These are phyloP conservation scores for Nymphicus hollandicus DNA, from an alignment of 2,113 vertebrate genomes.

Conservation along the genomic window DNA sequence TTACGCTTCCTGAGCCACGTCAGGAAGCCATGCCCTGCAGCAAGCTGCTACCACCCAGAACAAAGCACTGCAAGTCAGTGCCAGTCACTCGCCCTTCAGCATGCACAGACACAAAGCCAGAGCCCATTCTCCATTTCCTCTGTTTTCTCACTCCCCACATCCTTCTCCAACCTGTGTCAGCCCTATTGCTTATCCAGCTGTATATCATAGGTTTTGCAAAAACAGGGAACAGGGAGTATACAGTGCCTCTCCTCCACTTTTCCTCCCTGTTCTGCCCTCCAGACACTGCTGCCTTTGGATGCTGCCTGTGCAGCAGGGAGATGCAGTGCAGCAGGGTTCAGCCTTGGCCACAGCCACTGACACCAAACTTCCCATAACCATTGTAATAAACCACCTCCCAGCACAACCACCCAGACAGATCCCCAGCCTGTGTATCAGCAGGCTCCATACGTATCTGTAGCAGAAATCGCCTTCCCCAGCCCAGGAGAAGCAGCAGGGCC, in stretches of 20 bases:
- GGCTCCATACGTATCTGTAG: not conserved
- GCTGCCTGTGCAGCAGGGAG: not conserved
- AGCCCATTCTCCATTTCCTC: not conserved
- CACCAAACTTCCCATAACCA: not conserved
- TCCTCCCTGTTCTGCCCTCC: not conserved
- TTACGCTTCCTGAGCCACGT: accelerated
- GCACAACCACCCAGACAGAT: not conserved
- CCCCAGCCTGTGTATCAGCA: not conserved
- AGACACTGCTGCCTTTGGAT: not conserved
- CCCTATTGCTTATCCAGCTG: not conserved
- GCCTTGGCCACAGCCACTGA: not conserved
- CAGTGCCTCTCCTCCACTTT: not conserved
- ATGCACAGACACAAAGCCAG: accelerated
- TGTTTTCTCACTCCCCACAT: not conserved
- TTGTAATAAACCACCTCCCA: not conserved
- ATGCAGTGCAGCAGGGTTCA: accelerated
- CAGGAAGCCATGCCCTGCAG: not conserved
- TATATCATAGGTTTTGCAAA: not conserved
- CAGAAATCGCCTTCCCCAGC: not conserved
- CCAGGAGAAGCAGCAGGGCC: not conserved
- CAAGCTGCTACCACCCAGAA: not conserved
- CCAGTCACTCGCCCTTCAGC: not conserved
- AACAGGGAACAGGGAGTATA: not conserved
- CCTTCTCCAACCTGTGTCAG: not conserved
- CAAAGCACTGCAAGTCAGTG: not conserved